Evolutionary conservation across 2,797 vertebrate genomes (phyloP), one percentile per base, ranked within the genome.

Genomic region (Poeciliopsis turneri): DNA sequence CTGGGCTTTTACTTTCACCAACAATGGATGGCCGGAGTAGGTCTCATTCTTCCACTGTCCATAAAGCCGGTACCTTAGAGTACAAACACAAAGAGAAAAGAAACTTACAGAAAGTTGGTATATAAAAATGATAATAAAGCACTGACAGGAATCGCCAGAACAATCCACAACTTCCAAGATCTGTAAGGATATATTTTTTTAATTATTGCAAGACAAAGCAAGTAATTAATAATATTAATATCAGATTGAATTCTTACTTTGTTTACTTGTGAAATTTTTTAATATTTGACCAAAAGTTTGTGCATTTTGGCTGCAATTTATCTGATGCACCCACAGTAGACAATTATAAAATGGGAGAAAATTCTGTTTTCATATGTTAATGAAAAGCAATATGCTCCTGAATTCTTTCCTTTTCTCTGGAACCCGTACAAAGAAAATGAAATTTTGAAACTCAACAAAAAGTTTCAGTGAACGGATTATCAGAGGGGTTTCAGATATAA

Each of bases 11-110:
- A 99, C 97, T 95, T 98, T 99, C 83, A 99, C 97, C 86, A 99
- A 92, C 82, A 99, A 95, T 0, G 98, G 97, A 86, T 99, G 98
- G 88, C 96, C 97, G 41, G 96, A 96, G 73, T 99, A 99, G 0
- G 97, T 99, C 94, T 99, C 98, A 15, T 99, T 99, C 94, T 99
- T 99, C 98, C 98, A 99, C 2, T 99, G 98, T 11, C 98, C 98
- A 79, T 99, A 99, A 36, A 99, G 95, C 78, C 97, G 97, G 87
- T 99, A 99, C 94, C 98, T 99, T 82, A 66, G 61, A 73, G 71
- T 72, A 25, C 28, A 75, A 0, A 70, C 11, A 82, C 1, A 43
- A 1, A 39, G 15, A 33, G 59, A 68, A 68, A 10, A 2, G 20
- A 41, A 3, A 41, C 9, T 66, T 64, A 64, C 33, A 64, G 33